phyloP scores from a whole-genome alignment of 2,113 vertebrate species.

The Psittacula cyanocephala region DNA sequence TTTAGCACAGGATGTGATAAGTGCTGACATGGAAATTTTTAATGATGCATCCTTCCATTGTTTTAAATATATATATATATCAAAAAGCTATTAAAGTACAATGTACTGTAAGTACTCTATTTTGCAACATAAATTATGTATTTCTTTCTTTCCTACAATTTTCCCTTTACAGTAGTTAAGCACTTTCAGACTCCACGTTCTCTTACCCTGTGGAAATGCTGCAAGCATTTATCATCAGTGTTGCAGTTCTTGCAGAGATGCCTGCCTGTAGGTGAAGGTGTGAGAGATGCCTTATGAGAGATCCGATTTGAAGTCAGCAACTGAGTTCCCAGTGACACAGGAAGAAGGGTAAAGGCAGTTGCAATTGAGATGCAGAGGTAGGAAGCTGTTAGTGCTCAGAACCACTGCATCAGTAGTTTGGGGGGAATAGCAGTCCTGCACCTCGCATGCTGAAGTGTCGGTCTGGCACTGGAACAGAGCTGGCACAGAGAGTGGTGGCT shows the following conservation, averaged over 20 bases:
- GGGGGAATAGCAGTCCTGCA: not conserved
- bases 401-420: not conserved
- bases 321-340: not conserved
- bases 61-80: slow-evolving; percentile 37
- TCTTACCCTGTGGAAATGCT: not conserved
- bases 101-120: not conserved
- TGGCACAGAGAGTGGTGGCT: not conserved
- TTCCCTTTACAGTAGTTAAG: slow-evolving; percentile 16
- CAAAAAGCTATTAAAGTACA: slow-evolving; percentile 15
- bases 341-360: not conserved
- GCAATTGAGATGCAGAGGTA: not conserved
- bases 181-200: slow-evolving; percentile 30
- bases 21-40: not conserved
- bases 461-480: not conserved
- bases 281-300: not conserved
- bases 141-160: not conserved
- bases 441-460: fast-evolving
- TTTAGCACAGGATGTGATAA: slow-evolving; percentile 2
- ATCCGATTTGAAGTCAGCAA: not conserved
- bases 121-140: slow-evolving; percentile 29
- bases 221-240: slow-evolving; percentile 4
- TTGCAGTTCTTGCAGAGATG: not conserved
- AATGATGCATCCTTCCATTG: slow-evolving; percentile 4
- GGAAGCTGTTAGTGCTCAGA: not conserved
- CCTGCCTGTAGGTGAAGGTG: not conserved